Conservation (phyloP, 2,113 vertebrate genomes). For the Lutjanus erythropterus region DNA sequence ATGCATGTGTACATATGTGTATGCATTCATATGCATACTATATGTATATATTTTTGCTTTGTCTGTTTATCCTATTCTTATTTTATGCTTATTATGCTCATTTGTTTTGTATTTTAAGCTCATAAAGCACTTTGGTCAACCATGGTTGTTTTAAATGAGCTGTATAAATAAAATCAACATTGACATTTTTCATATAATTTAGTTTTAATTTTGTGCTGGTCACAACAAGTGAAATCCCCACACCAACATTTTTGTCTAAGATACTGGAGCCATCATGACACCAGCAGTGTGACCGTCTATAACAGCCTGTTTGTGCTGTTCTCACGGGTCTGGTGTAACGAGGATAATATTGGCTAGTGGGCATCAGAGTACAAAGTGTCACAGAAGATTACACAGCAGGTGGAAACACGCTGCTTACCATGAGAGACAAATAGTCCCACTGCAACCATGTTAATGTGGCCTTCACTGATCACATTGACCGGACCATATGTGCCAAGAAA, state of each 20-base stretch:
- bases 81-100: too few species aligned
- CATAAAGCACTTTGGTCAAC: too few species aligned
- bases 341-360: conserved; percentile 79
- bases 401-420: conserved; percentile 64
- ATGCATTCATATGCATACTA: too few species aligned
- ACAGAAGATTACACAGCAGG: conserved; percentile 74
- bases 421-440: conserved; percentile 79
- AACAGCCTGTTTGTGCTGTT: conserved; percentile 40
- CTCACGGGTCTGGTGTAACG: conserved; percentile 63
- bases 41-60: too few species aligned
- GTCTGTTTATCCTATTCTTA: too few species aligned
- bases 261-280: conserved; percentile 26
- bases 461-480: conserved; percentile 66
- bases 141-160: too few species aligned
- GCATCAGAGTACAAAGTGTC: conserved; percentile 78
- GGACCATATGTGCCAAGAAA: conserved; percentile 73
- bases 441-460: conserved; percentile 79
- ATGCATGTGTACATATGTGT: too few species aligned
- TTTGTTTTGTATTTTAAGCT: too few species aligned
- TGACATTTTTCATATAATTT: background rate
- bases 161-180: too few species aligned
- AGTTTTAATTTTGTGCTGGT: background rate
- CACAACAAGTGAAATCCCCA: conserved; percentile 4
- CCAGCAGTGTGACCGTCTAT: conserved; percentile 22
- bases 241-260: background rate